Base-by-base conservation (phyloP, 2,888 invertebrate genomes). In the Laspeyria flexula region DNA sequence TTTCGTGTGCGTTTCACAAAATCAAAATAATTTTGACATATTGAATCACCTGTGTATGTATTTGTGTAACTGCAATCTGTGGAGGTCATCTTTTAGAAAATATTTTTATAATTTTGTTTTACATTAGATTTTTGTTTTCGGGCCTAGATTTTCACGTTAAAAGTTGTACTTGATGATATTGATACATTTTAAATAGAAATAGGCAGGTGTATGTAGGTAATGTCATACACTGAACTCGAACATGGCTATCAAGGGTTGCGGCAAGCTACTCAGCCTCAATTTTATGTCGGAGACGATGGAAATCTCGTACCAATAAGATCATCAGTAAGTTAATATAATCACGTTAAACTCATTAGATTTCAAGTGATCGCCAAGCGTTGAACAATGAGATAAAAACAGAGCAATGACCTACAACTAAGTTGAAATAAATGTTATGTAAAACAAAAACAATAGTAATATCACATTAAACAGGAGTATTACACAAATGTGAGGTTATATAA, bases 201-300 rank as follows among this genome's bases (percentile, higher is more conserved):
- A 55, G 50, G 44, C 54, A 54, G 56, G 72, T 81, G 66, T 71
- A 85, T 82, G 82, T 88, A 88, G 85, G 90, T 85, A 83, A 97
- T 97, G 97, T 97, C 97, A 85, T 97, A 97, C 90, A 97, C 97
- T 85, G 97, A 97, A 93, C 93, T 97, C 79, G 97, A 97, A 93
- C 96, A 96, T 93, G 97, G 97, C 73, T 97, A 97, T 93, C 97
- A 97, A 94, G 97, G 96, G 77, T 93, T 96, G 84, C 94, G 95
- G 83, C 96, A 96, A 88, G 94, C 94, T 71, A 86, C 93, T 79
- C 92, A 94, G 64, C 94, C 94, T 59, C 94, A 95, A 77, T 96
- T 96, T 90, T 96, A 95, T 92, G 94, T 96, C 80, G 96, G 96
- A 75, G 94, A 93, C 75, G 94, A 94, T 86, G 94, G 94, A 83